A percentile compares a stretch with the other conserved stretches of the same genome.
These are phyloP conservation scores for Strongylocentrotus purpuratus DNA, from an alignment of 35 echinoderm and acorn worm genomes.

Conservation along the genomic window DNA sequence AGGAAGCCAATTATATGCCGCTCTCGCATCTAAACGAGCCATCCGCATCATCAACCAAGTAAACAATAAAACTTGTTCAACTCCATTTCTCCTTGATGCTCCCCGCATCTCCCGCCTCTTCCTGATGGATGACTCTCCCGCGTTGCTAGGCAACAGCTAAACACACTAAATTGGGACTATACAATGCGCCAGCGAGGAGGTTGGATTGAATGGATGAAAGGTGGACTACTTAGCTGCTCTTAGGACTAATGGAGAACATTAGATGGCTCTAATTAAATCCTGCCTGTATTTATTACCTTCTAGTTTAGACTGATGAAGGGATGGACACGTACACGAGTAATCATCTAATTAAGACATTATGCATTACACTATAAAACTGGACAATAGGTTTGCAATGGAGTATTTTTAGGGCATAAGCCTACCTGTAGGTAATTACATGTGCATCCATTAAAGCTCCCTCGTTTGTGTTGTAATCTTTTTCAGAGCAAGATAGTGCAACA, in stretches of 20 bases:
- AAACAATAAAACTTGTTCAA: constrained; percentile 12
- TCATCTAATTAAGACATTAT: not conserved
- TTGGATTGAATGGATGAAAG: not conserved
- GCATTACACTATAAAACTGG: not conserved
- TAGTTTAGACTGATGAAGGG: not conserved
- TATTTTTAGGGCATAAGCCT: not conserved
- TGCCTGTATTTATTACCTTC: not conserved
- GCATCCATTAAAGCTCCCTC: not conserved
- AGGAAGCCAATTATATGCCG: not conserved
- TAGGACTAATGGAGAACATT: not conserved
- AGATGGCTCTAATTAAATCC: not conserved
- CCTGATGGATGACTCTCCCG: not conserved
- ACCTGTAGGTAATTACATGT: not conserved
- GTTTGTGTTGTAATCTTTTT: not conserved
- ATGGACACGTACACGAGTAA: too few relatives aligned
- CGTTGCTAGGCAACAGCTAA: not conserved
- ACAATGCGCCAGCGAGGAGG: not conserved
- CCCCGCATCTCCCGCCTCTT: not conserved
- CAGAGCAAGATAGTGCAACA: not conserved
- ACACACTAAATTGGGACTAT: not conserved
- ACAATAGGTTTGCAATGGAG: not conserved
- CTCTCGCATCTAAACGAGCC: not conserved
- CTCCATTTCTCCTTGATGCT: constrained; percentile 9
- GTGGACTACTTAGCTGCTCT: not conserved
- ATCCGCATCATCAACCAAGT: not conserved